Base-by-base conservation (phyloP, 1,140 invertebrate species). In the Musca vetustissima region DNA sequence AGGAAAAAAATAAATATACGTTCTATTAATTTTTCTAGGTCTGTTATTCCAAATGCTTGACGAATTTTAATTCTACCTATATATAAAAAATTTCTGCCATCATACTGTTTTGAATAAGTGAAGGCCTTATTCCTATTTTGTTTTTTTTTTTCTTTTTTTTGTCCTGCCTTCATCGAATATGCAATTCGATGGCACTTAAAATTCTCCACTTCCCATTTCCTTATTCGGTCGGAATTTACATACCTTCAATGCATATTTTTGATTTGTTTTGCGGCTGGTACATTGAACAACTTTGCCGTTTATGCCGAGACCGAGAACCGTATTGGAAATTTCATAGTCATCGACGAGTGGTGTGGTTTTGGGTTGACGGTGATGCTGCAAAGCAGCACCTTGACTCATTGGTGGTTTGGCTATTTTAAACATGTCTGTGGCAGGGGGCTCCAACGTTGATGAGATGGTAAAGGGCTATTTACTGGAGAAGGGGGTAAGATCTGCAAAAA, bases 291-390 rank as follows among this genome's bases (percentile, higher is more conserved):
- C 93, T 88, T 98, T 98, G 47, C 97, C 97, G 83, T 98, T 98
- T 73, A 99, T 98, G 15, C 97, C 97, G 25, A 98, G 88, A n/a
- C 97, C 97, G 49, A 99, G 88, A 14, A 98, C 96, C 64, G 90
- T 94, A 77, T 91, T 92, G n/a, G 94, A 94, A 73, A 99, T 94
- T 80, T 92, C 89, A 82, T 98, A 99, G 83, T 99, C 96, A 68
- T 97, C 91, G 28, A 90, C 92, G 72, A 99, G 93, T 19, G 91
- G 88, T 43, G 88, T 89, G 67, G 87, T 88, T 87, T 95, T 95
- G 48, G 89, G 90, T 72, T 74, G 70, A 47, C 76, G 72, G 15
- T 65, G 64, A 32, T 47, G 61, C 14, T 65, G 64, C 15, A 43
- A 52, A 75, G n/a, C 28, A 49, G 48, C 65, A 43, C 50, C 19